phyloP scores from a whole-genome alignment of 2,888 invertebrate genomes.

The Sphaerophoria taeniata region DNA sequence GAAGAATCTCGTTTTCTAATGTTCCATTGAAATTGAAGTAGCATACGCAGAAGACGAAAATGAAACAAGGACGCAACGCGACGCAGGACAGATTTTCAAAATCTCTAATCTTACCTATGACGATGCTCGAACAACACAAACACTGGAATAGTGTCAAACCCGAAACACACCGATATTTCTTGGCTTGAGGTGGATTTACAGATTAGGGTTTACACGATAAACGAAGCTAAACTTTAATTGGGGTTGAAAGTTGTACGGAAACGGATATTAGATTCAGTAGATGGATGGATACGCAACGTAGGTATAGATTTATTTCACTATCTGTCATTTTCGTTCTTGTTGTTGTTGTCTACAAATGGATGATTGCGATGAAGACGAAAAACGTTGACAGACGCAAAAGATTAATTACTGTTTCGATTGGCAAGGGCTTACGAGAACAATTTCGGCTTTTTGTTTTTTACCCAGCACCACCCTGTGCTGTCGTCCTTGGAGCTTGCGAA shows the following conservation, averaged over 20 bases:
- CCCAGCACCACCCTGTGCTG: not conserved
- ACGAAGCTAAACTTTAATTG: slow-evolving; percentile 32
- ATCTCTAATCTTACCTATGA: slow-evolving; percentile 16
- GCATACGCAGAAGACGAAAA: too few relatives aligned
- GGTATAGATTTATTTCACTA: not conserved
- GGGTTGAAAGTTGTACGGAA: slow-evolving; percentile 16
- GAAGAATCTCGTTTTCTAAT: not conserved
- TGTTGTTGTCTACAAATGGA: not conserved
- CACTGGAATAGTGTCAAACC: slow-evolving; percentile 2
- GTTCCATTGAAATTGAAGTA: too few relatives aligned
- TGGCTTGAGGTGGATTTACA: slow-evolving; percentile 35
- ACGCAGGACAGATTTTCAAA: slow-evolving; percentile 4
- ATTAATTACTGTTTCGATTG: slow-evolving; percentile 69
- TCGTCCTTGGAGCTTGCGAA: not conserved
- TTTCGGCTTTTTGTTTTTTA: slow-evolving; percentile 10
- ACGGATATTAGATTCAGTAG: slow-evolving; percentile 30
- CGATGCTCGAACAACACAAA: not conserved
- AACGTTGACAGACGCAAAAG: slow-evolving; percentile 59
- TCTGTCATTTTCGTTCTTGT: not conserved
- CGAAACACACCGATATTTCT: not conserved
- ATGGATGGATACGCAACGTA: not conserved
- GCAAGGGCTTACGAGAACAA: slow-evolving; percentile 30
- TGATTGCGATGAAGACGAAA: slow-evolving; percentile 6
- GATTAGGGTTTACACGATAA: slow-evolving; percentile 27
- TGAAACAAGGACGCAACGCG: too few relatives aligned